Evolutionary conservation across 2,797 vertebrate genomes (phyloP).

Genomic region (Falco concolor): DNA sequence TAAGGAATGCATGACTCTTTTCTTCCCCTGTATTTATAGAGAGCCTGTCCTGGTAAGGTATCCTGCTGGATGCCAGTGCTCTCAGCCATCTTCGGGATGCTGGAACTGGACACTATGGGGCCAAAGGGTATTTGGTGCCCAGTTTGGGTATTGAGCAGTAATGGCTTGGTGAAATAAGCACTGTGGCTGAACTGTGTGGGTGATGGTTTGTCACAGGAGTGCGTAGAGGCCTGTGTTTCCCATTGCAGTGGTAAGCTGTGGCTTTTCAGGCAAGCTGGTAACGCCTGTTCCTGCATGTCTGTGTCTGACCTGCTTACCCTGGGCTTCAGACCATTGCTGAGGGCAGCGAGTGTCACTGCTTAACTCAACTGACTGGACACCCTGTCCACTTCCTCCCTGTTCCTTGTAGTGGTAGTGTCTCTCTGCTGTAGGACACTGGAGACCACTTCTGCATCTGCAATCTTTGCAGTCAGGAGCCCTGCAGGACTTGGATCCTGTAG

Average conservation of each 20-base stretch:
- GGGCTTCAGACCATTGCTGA: accelerated
- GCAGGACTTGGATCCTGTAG: background rate
- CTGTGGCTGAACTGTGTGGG: accelerated
- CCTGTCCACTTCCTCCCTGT: background rate
- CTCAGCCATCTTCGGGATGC: background rate
- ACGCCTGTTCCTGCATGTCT: accelerated
- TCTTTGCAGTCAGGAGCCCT: background rate
- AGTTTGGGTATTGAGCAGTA: background rate
- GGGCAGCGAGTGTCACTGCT: background rate
- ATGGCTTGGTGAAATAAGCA: background rate
- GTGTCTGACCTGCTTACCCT: background rate
- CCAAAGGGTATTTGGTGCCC: background rate
- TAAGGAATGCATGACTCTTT: accelerated
- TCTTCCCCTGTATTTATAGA: background rate
- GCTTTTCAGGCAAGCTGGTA: background rate
- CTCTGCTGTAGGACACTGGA: accelerated
- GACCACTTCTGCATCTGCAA: accelerated
- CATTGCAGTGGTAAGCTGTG: background rate
- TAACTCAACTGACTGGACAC: background rate
- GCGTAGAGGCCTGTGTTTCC: accelerated
- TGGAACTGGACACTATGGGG: background rate
- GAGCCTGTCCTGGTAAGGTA: background rate
- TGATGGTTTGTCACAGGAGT: background rate
- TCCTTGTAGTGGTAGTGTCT: too few relatives aligned
- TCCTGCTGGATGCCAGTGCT: background rate